Evolutionary conservation across 2,113 vertebrate species (phyloP).

Genomic region (Macquaria ambigua): DNA sequence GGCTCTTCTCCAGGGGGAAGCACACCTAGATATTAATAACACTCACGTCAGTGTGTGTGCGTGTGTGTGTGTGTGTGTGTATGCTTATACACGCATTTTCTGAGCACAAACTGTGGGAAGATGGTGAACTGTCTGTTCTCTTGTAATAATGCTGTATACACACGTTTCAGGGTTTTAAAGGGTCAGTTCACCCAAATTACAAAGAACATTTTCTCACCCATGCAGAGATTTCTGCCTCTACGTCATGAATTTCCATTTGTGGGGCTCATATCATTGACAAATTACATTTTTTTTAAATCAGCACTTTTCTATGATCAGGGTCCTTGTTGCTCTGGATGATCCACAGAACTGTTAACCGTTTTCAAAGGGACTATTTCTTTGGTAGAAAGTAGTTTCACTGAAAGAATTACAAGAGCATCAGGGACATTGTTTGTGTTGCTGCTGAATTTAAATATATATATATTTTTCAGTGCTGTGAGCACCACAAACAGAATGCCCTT

Average conservation of each 20-base stretch:
- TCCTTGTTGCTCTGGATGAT: not conserved
- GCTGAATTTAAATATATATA: not conserved
- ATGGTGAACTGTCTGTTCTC: constrained; percentile 43
- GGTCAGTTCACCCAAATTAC: constrained; percentile 36
- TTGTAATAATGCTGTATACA: constrained; percentile 51
- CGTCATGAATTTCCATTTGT: not conserved
- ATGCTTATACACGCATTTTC: constrained; percentile 48
- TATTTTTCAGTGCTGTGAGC: not conserved
- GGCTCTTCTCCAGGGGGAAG: constrained; percentile 71
- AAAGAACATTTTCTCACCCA: constrained; percentile 22
- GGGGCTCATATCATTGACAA: not conserved
- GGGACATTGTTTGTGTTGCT: not conserved
- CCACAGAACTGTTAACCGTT: not conserved
- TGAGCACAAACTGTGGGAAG: constrained; percentile 48
- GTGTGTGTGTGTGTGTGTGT: constrained; percentile 46
- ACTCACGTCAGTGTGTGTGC: constrained; percentile 34
- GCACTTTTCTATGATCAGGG: not conserved
- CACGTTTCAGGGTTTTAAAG: constrained; percentile 40
- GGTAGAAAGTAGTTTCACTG: not conserved
- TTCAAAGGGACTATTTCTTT: not conserved
- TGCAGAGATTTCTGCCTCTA: not conserved
- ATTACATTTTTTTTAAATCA: not conserved
- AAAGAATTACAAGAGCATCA: not conserved
- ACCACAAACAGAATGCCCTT: not conserved
- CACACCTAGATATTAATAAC: constrained; percentile 74